Percentiles rank a stretch among this genome's conserved stretches.
phyloP scores from a whole-genome alignment of 1,140 invertebrate species.

The Anastrepha ludens region DNA sequence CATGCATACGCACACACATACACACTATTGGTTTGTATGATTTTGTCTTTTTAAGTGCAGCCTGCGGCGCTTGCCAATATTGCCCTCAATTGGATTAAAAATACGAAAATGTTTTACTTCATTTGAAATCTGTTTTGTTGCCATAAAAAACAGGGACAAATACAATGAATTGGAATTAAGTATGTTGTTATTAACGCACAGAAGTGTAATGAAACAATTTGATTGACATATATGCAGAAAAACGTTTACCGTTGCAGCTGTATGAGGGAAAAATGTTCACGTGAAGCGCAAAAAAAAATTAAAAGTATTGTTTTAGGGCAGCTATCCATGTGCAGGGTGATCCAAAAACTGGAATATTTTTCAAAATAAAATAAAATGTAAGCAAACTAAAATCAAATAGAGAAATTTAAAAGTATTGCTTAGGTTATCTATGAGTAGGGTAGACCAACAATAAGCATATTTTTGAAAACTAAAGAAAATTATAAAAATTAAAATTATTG shows the following conservation, averaged over 20 bases:
- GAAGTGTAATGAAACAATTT: neutral
- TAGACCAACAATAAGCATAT: no score
- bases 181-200: slow-evolving; percentile 19
- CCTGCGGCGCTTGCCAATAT: slow-evolving; percentile 38
- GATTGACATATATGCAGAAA: neutral
- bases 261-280: neutral
- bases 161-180: neutral
- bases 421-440: no score
- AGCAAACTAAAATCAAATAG: no score
- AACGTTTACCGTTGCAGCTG: neutral
- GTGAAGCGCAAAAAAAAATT: no score
- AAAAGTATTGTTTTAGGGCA: no score
- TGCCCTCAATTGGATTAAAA: slow-evolving; percentile 53
- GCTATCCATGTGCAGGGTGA: no score
- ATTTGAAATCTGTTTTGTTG: slow-evolving; percentile 31
- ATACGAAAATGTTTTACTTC: slow-evolving; percentile 50
- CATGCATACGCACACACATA: neutral
- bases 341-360: no score
- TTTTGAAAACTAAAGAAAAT: no score
- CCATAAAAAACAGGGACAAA: neutral
- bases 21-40: neutral
- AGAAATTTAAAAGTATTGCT: no score
- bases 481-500: no score
- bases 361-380: no score
- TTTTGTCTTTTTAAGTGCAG: slow-evolving; percentile 50